phyloP scores from a whole-genome alignment of 2,797 vertebrate genomes.

The Zenarchopterus dispar region DNA sequence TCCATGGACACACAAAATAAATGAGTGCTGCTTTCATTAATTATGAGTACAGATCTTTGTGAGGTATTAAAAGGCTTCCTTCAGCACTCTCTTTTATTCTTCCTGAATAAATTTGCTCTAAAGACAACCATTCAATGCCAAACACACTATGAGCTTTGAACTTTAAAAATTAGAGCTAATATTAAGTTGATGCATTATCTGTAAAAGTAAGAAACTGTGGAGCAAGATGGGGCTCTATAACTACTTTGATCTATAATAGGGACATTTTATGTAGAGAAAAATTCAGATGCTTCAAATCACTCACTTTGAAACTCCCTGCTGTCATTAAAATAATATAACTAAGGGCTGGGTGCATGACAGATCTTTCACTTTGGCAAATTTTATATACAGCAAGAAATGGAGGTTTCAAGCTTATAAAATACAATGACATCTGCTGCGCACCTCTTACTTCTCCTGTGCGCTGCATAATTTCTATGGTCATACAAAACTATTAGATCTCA shows the following conservation, averaged over 20 bases:
- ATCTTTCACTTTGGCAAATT: slow-evolving; percentile 30
- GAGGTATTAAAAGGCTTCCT: slow-evolving; percentile 56
- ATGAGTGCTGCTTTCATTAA: slow-evolving; percentile 39
- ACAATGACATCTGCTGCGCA: not conserved
- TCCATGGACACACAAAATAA: slow-evolving; percentile 39
- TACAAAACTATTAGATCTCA: no score
- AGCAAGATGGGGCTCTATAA: slow-evolving; percentile 46
- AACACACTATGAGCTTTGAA: slow-evolving; percentile 59
- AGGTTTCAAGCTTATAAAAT: slow-evolving; percentile 20
- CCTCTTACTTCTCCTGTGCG: not conserved
- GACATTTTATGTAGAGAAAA: slow-evolving; percentile 57
- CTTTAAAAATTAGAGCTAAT: slow-evolving; percentile 52
- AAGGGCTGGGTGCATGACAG: slow-evolving; percentile 16
- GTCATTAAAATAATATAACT: slow-evolving; percentile 54
- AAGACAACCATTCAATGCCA: slow-evolving; percentile 49
- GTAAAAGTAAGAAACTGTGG: slow-evolving; percentile 43
- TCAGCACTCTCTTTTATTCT: slow-evolving; percentile 51
- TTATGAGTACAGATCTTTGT: slow-evolving; percentile 45
- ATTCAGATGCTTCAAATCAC: slow-evolving; percentile 42
- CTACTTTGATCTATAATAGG: slow-evolving; percentile 66
- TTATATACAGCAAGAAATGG: slow-evolving; percentile 15
- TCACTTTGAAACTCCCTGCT: slow-evolving; percentile 46
- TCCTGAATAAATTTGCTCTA: slow-evolving; percentile 44
- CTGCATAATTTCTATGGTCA: no score
- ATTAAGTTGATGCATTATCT: slow-evolving; percentile 57